Conservation (phyloP, 2,113 vertebrate species). For the Colius striatus region DNA sequence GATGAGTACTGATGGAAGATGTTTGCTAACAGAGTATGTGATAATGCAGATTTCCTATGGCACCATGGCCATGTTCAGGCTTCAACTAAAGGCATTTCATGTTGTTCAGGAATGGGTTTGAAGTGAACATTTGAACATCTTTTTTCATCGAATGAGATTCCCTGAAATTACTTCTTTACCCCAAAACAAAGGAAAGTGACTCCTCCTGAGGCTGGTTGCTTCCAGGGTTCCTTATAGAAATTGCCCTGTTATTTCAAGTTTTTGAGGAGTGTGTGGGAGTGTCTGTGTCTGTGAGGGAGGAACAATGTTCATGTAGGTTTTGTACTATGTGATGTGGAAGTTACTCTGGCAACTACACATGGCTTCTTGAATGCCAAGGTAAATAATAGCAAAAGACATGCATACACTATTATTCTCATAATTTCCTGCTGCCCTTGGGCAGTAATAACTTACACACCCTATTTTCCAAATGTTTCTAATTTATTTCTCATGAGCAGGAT, state of each 20-base stretch:
- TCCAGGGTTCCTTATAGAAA: background rate
- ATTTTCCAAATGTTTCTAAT: constrained; percentile 73
- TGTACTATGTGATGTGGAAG: background rate
- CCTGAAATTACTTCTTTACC: background rate
- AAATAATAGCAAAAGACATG: constrained; percentile 62
- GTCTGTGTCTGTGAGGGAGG: background rate
- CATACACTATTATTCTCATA: constrained; percentile 52
- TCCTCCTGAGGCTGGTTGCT: background rate
- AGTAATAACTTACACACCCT: constrained; percentile 72
- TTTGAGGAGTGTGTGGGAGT: background rate
- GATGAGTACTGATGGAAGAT: background rate
- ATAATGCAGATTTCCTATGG: background rate
- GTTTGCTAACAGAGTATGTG: background rate
- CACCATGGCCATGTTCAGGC: background rate
- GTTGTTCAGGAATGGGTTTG: background rate
- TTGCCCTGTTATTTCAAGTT: background rate
- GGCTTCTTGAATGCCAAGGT: constrained; percentile 62
- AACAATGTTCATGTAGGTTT: background rate
- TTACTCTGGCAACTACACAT: constrained; percentile 36
- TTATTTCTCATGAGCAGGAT: constrained; percentile 70
- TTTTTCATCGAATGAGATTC: background rate
- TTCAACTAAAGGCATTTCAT: background rate
- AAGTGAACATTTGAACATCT: background rate
- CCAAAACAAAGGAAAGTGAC: background rate
- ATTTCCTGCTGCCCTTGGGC: constrained; percentile 71